Evolutionary conservation across 2,888 invertebrate species (phyloP).

Genomic region (Liodrosophila aerea): DNA sequence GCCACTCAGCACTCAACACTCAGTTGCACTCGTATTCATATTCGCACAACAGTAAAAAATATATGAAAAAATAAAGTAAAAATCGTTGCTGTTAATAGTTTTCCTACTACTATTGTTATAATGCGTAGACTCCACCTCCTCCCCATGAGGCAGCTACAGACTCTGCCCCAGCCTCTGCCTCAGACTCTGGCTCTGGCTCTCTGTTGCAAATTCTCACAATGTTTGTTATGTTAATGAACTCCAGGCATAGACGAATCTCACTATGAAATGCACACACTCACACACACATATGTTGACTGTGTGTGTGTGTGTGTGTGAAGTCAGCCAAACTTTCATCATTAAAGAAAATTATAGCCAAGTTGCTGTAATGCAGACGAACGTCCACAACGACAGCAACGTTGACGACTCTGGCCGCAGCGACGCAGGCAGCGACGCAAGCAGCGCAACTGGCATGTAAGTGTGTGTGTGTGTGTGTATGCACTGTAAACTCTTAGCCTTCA

Average conservation of each 20-base stretch:
- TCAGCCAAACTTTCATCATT: constrained; percentile 77
- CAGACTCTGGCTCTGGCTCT: no score
- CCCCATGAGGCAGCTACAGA: constrained; percentile 27
- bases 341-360: constrained; percentile 78
- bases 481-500: no score
- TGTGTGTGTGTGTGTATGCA: no score
- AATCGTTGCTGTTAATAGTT: constrained; percentile 72
- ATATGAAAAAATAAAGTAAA: constrained; percentile 50
- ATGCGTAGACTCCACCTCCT: constrained; percentile 67
- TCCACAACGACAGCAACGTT: constrained; percentile 37
- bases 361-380: constrained; percentile 60
- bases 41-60: constrained; percentile 10
- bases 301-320: constrained; percentile 32
- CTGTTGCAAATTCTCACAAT: constrained; percentile 42
- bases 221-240: constrained; percentile 80
- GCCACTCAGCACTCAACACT: constrained; percentile 7
- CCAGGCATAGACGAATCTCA: constrained; percentile 36
- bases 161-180: background rate
- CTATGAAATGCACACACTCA: constrained; percentile 8
- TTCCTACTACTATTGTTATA: constrained; percentile 77
- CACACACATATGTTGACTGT: constrained; percentile 1
- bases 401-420: constrained; percentile 44
- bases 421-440: constrained; percentile 26
- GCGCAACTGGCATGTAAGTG: constrained; percentile 14
- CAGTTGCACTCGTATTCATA: constrained; percentile 19